Percentiles rank a stretch among this genome's conserved stretches.
Conservation (phyloP, 2,113 vertebrate genomes). For the Sebastes schlegelii region DNA sequence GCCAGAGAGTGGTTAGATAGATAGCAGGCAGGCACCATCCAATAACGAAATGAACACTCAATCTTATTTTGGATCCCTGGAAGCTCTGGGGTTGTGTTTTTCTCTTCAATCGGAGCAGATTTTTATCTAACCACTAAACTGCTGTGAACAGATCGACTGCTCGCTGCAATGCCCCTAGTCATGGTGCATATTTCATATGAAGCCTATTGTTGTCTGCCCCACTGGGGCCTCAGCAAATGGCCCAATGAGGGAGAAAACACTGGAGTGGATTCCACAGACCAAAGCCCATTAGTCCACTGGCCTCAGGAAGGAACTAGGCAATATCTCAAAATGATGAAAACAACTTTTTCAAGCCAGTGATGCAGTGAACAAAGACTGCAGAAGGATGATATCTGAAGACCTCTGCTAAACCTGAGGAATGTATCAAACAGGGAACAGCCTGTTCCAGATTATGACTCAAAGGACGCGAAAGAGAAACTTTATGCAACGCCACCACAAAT, state of each 20-base stretch:
- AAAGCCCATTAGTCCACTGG: conserved; percentile 71
- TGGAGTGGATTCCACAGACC: conserved; percentile 58
- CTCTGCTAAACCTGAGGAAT: conserved; percentile 70
- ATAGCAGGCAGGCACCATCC: conserved; percentile 49
- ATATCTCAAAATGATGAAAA: conserved; percentile 76
- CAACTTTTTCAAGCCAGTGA: conserved; percentile 53
- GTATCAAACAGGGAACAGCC: conserved; percentile 57
- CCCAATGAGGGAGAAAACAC: conserved; percentile 67
- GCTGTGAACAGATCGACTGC: conserved; percentile 53
- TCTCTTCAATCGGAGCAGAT: conserved; percentile 47
- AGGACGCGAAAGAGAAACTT: conserved; percentile 48
- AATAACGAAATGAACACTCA: conserved; percentile 63
- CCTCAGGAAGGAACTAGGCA: conserved; percentile 69
- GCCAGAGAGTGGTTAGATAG: conserved; percentile 50
- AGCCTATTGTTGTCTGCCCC: conserved; percentile 73
- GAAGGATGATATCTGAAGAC: conserved; percentile 65
- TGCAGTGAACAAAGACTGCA: conserved; percentile 48
- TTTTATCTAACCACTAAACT: conserved; percentile 70
- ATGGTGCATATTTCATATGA: conserved; percentile 74
- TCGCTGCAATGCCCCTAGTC: conserved; percentile 61
- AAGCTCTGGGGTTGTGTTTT: conserved; percentile 41
- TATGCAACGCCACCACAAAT: conserved; percentile 35
- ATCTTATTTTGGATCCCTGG: conserved; percentile 65
- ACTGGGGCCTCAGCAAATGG: conserved; percentile 66
- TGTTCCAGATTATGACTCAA: conserved; percentile 57